Evolutionary conservation across 2,888 invertebrate genomes (phyloP), one percentile per base, ranked within the genome.

Genomic region (Limnephilus marmoratus): DNA sequence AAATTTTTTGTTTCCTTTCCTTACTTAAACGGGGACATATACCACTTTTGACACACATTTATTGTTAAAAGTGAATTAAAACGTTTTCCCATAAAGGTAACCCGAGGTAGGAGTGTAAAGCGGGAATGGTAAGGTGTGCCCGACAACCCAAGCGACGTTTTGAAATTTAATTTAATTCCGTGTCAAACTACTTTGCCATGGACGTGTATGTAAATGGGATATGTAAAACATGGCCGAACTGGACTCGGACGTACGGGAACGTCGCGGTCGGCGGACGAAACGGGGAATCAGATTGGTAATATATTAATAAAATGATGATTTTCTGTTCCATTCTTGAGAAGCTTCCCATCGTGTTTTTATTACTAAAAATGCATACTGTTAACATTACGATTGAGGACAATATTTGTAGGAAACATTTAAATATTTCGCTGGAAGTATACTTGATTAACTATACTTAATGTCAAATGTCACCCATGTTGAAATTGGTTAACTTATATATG

Each of bases 111-210:
- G 49, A 49, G n/a, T 68, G 7, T 68, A 68, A 68, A 41, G n/a
- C 41, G 13, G 85, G n/a, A 41, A 85, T 29, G n/a, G 31, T 81
- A 87, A n/a, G 68, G 85, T 86, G 37, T 81, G 86, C 31, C 41
- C 80, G 45, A 37, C 34, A 31, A 91, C 81, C 91, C 83, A 83
- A 90, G 83, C 92, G 92, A 92, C 92, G 93, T 92, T 93, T 93
- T 93, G 92, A 93, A 93, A 93, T 93, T 93, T 92, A 93, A 93
- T 93, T 93, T 93, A 93, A 93, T 93, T 93, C 91, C 93, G 92
- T 91, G 92, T 93, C 93, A 93, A 93, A 93, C 90, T 93, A 93
- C 93, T 93, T 92, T 92, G 91, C 90, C 91, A 90, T 91, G 93
- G 92, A 90, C 93, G 80, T 91, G 87, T 87, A 87, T 87, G 90